phyloP scores from a whole-genome alignment of 2,888 invertebrate species.

The Apeira syringaria region DNA sequence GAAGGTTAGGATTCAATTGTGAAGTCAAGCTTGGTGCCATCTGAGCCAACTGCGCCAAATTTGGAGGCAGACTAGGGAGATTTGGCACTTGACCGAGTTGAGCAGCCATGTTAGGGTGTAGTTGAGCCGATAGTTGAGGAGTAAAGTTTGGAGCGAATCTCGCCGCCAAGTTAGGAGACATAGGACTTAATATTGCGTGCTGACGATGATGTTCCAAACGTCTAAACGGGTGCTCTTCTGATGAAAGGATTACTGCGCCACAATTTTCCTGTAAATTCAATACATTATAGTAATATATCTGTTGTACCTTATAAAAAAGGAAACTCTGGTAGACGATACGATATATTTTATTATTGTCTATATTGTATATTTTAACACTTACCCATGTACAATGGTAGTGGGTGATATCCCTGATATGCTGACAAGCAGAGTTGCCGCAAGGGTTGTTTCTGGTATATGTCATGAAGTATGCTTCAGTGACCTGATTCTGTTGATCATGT shows the following conservation, averaged over 20 bases:
- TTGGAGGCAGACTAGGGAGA: conserved; percentile 65
- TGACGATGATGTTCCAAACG: conserved; percentile 94
- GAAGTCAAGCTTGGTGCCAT: conserved; percentile 73
- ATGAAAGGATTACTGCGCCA: conserved; percentile 89
- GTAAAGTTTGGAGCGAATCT: conserved; percentile 83
- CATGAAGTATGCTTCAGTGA: conserved; percentile 91
- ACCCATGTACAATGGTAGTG: conserved; percentile 97
- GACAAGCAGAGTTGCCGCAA: conserved; percentile 87
- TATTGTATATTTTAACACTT: conserved; percentile 42
- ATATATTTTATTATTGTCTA: too few species aligned
- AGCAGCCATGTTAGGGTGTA: conserved; percentile 78
- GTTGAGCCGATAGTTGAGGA: conserved; percentile 70
- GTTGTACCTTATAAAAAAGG: too few species aligned
- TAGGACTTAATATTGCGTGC: conserved; percentile 88
- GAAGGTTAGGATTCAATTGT: conserved; percentile 69
- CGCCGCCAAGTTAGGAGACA: conserved; percentile 82
- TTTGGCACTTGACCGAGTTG: conserved; percentile 74
- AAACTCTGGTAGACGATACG: too few species aligned
- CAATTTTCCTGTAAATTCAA: conserved; percentile 87
- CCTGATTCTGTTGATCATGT: conserved; percentile 94
- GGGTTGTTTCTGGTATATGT: conserved; percentile 85
- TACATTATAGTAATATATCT: not conserved
- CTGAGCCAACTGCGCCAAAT: conserved; percentile 73
- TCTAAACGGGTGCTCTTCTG: conserved; percentile 90
- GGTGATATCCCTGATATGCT: conserved; percentile 89